These are phyloP conservation scores for Apamea monoglypha DNA, from an alignment of 2,888 invertebrate genomes.

Conservation along the genomic window DNA sequence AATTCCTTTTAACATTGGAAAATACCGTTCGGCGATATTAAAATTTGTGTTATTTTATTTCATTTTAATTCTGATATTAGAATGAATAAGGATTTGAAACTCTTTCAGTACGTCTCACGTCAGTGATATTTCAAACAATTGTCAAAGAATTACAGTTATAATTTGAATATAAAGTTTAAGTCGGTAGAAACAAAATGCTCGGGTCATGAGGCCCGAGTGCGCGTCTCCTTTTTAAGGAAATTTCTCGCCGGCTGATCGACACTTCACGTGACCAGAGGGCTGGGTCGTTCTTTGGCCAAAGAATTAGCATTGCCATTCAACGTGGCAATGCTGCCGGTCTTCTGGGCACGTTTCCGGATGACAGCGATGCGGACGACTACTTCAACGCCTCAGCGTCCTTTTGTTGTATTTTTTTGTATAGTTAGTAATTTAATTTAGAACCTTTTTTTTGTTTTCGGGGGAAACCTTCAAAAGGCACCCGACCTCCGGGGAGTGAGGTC, in stretches of 20 bases:
- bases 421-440: too few relatives aligned
- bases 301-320: background rate
- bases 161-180: background rate
- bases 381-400: background rate
- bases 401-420: background rate
- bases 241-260: background rate
- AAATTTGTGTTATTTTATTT: background rate
- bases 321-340: background rate
- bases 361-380: background rate
- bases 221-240: background rate
- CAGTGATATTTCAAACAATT: background rate
- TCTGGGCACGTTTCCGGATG: background rate
- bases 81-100: background rate
- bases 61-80: background rate
- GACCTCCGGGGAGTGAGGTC: too few relatives aligned
- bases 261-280: background rate
- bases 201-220: background rate
- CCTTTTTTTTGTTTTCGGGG: too few relatives aligned
- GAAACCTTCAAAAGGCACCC: too few relatives aligned
- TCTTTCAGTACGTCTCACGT: background rate
- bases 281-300: background rate
- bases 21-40: background rate
- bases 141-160: background rate
- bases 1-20: constrained; percentile 1
- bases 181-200: background rate